phyloP scores from a whole-genome alignment of 1,140 invertebrate genomes.

The Grapholita molesta region DNA sequence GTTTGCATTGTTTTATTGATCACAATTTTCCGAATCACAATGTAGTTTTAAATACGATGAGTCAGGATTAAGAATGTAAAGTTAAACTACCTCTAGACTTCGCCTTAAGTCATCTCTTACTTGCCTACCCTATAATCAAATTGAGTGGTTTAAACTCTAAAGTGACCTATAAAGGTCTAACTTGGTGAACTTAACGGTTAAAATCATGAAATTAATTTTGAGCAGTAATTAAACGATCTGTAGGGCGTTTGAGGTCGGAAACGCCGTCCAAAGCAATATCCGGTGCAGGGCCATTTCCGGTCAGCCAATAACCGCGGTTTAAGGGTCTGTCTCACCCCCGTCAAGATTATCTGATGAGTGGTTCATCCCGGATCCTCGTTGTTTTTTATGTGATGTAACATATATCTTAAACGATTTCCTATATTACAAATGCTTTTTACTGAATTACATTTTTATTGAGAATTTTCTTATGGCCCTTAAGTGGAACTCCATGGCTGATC shows the following conservation, averaged over 20 bases:
- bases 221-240: background rate
- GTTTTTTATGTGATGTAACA: conserved; percentile 6
- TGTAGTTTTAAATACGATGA: no score
- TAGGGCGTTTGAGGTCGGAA: conserved; percentile 19
- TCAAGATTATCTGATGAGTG: background rate
- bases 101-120: no score
- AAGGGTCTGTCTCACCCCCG: conserved; percentile 19
- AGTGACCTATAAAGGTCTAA: background rate
- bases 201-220: conserved; percentile 3
- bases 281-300: conserved; percentile 19
- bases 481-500: no score
- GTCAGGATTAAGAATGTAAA: no score
- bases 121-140: no score
- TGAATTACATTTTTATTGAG: background rate
- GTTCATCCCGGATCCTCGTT: background rate
- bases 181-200: background rate
- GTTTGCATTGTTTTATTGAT: no score
- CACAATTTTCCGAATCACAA: no score
- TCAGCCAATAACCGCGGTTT: conserved; percentile 19
- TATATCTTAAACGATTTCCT: background rate
- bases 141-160: background rate
- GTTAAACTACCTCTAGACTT: no score
- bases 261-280: conserved; percentile 19
- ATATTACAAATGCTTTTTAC: background rate
- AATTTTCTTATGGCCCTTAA: no score